Evolutionary conservation across 2,888 invertebrate genomes (phyloP), one percentile per base, ranked within the genome.

Genomic region (Drosophila seclusa): DNA sequence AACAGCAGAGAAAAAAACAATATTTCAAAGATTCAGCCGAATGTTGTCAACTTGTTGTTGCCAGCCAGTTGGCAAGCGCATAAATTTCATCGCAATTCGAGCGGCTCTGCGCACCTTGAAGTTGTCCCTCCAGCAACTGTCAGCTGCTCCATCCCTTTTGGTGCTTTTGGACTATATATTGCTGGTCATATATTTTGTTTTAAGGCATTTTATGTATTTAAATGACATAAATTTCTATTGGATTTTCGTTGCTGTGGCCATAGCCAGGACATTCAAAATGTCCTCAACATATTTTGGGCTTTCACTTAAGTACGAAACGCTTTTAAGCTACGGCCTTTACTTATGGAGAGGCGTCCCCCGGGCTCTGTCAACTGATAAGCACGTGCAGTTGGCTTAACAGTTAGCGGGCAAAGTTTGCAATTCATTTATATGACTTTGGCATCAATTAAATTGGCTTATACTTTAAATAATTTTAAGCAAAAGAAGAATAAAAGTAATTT

Each of bases 161-260:
- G 40, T 55, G 50, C 29, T 64, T 16, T 13, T 53, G 27, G 40
- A 42, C 32, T 63, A 76, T 79, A 82, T 80, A 83, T 84, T 83
- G 73, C 68, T 32, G 72, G 79, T 59, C 84, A 76, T 84, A 87
- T 85, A 85, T 86, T 83, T 84, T 76, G 67, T 73, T 87, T 82
- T 84, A 85, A 85, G 87, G 75, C 83, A 80, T 87, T 86, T 84
- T 79, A 81, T 76, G 76, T 82, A 85, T 87, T 87, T 83, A 87
- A 86, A 87, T 80, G 74, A 85, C 80, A 85, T 86, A 85, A 85
- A 86, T 86, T 85, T 73, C 82, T 75, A 80, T 87, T 83, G 86
- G 86, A 85, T 86, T 86, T 87, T 61, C 81, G 29, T 52, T 31
- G 31, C 59, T 64, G 68, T 58, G 60, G 66, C 68, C 21, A 58